These are phyloP conservation scores for Eulemur rubriventer DNA, from an alignment of 2,797 vertebrate species.

Conservation along the genomic window DNA sequence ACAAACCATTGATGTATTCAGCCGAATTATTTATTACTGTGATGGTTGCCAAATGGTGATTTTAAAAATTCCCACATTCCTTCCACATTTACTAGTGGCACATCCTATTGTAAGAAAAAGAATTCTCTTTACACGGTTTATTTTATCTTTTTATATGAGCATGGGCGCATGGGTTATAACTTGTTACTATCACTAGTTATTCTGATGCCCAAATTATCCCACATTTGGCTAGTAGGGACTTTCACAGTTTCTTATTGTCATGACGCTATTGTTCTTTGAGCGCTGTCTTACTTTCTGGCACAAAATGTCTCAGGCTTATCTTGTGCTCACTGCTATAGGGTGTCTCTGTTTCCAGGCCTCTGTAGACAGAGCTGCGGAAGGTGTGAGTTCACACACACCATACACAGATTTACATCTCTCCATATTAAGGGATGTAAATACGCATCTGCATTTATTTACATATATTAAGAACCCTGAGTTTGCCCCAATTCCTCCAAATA, in stretches of 20 bases:
- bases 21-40: background rate
- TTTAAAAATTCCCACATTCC: background rate
- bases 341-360: background rate
- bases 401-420: background rate
- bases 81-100: background rate
- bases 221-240: background rate
- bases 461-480: background rate
- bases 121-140: background rate
- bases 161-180: background rate
- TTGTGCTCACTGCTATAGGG: background rate
- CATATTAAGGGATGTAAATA: background rate
- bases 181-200: background rate
- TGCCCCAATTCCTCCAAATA: background rate
- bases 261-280: background rate
- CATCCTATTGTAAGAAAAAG: background rate
- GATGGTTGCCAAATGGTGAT: background rate
- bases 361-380: background rate
- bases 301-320: background rate
- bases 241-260: background rate
- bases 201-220: conserved; percentile 1
- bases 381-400: background rate
- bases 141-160: background rate
- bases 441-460: background rate
- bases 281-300: background rate
- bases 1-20: background rate